Evolutionary conservation across 2,113 vertebrate species (phyloP), one percentile per base, ranked within the genome.

Genomic region (Sprattus sprattus): DNA sequence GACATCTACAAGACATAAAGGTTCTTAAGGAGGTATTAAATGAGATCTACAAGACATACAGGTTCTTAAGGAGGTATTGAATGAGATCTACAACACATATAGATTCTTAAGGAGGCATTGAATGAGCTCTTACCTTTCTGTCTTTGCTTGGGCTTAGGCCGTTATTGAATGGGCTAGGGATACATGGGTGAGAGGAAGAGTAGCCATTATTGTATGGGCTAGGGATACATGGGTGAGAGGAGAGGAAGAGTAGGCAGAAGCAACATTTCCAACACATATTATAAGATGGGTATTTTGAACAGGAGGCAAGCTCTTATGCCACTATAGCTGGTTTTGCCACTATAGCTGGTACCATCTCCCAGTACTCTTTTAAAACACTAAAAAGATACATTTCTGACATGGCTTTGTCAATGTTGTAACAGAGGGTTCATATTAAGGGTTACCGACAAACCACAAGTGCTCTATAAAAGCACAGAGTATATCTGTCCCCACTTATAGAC

Each of bases 111-210:
- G 15, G n/a, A 32, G 25, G 25, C 1, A 28, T 18, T 78, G 13
- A 32, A 4, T 15, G 71, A 5, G 11, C 18, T 32, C 85, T 88
- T 90, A 96, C 95, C 94, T 94, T 94, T 45, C 85, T 86, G 84
- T 95, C 96, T 90, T 95, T 96, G 83, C 86, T 95, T 84, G 96
- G 95, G 81, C 81, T 86, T 49, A 96, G 87, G 86, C 94, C 94
- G 75, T 95, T 95, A 89, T 93, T 94, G 75, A 93, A 91, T 88
- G 87, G 84, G 87, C 95, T 98, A 88, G 91, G 95, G 95, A 92
- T 88, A 92, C 82, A 60, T 80, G 84, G 88, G 39, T 45, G 50
- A 90, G 39, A 67, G 11, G 71, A 39, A 39, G 39, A 39, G 39
- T 39, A 87, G 86, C 94, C 94, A 78, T 95, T 95, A 89, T 93